These are phyloP conservation scores for Pseudomyrmex concolor DNA, from an alignment of 1,140 invertebrate genomes.

Conservation along the genomic window DNA sequence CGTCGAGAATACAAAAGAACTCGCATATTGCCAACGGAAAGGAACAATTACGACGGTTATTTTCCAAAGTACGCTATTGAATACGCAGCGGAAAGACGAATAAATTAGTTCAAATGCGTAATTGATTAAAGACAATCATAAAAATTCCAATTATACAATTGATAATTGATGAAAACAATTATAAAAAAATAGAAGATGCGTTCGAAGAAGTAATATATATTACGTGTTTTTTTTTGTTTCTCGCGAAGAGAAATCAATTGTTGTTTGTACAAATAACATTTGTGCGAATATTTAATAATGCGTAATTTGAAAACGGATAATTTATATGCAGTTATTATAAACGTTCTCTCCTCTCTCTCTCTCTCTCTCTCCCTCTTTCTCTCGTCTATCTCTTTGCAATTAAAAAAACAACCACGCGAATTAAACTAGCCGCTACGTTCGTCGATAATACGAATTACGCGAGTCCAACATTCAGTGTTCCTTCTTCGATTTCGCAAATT, in stretches of 20 bases:
- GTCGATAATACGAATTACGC: neutral
- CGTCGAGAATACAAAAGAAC: slow-evolving; percentile 38
- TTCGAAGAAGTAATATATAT: neutral
- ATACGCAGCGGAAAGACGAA: neutral
- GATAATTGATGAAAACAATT: no score
- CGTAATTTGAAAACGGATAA: neutral
- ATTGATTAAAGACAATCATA: neutral
- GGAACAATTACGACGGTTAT: neutral
- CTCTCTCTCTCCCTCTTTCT: no score
- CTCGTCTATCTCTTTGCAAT: no score
- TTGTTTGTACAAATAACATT: neutral
- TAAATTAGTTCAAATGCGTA: neutral
- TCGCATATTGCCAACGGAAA: neutral
- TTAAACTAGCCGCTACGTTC: neutral
- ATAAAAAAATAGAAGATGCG: no score
- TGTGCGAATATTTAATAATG: neutral
- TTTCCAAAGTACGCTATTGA: neutral
- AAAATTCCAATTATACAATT: neutral
- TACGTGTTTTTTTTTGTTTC: neutral
- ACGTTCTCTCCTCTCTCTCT: no score
- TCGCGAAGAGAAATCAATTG: neutral
- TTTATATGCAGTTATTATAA: neutral
- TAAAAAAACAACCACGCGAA: neutral
- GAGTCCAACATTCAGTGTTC: neutral
- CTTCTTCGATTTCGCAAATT: slow-evolving; percentile 16